Conservation (phyloP, 2,113 vertebrate species). For the Circaetus gallicus region DNA sequence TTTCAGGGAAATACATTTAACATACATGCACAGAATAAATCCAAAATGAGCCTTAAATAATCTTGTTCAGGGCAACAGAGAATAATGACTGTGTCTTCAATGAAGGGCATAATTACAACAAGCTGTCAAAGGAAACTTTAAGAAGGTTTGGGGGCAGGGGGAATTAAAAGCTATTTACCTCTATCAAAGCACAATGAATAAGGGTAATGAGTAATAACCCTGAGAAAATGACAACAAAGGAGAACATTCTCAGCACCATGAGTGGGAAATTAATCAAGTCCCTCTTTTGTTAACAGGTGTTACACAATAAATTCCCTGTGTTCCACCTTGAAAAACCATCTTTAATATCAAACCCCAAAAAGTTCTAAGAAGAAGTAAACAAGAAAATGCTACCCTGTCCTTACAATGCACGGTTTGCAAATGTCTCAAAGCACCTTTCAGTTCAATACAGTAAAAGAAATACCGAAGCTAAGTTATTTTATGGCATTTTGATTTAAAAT, state of each 20-base stretch:
- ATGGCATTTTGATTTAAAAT: background rate
- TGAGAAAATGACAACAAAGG: slow-evolving; percentile 65
- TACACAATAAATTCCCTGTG: slow-evolving; percentile 61
- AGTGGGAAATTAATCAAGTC: slow-evolving; percentile 65
- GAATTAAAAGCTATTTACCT: slow-evolving; percentile 69
- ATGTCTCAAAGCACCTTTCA: background rate
- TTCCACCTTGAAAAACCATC: slow-evolving; percentile 39
- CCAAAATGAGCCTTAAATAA: slow-evolving; percentile 60
- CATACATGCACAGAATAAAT: background rate
- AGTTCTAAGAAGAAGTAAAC: slow-evolving; percentile 16
- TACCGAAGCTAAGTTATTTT: background rate
- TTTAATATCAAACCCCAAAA: background rate
- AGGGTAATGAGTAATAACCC: slow-evolving; percentile 69
- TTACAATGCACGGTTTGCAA: background rate
- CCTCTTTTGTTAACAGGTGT: slow-evolving; percentile 60
- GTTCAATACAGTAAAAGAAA: background rate
- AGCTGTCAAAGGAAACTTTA: slow-evolving; percentile 65
- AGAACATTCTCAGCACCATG: slow-evolving; percentile 49
- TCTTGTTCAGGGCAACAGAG: slow-evolving; percentile 61
- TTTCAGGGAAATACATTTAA: slow-evolving; percentile 29
- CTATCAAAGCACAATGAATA: slow-evolving; percentile 67
- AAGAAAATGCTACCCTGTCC: background rate
- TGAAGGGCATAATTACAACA: slow-evolving; percentile 63
- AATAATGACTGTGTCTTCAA: slow-evolving; percentile 61
- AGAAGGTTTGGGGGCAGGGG: slow-evolving; percentile 54